Percentiles rank a stretch among this genome's conserved stretches.
phyloP scores from a whole-genome alignment of 2,797 vertebrate species.

The Tokudaia tokunoshimensis region DNA sequence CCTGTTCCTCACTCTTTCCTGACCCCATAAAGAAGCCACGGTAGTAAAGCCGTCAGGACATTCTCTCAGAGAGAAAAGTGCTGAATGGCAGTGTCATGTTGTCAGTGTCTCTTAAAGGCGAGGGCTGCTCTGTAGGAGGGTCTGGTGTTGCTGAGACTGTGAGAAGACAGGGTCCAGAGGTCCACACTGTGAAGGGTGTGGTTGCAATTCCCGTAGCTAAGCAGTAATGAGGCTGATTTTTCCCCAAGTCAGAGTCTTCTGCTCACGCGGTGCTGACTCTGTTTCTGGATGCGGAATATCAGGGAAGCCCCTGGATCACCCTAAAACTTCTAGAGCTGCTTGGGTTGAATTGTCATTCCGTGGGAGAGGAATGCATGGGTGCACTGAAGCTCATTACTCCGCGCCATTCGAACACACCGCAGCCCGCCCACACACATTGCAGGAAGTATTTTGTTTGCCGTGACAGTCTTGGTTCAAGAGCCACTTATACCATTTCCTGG shows the following conservation, averaged over 20 bases:
- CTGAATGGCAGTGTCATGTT: constrained; percentile 38
- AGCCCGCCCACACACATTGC: background rate
- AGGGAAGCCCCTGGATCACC: background rate
- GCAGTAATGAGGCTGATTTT: background rate
- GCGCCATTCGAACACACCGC: background rate
- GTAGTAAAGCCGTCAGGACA: constrained; percentile 71
- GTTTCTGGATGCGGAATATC: background rate
- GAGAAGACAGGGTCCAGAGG: background rate
- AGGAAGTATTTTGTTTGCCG: background rate
- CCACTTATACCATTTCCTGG: background rate
- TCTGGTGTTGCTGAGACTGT: background rate
- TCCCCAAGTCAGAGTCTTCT: background rate
- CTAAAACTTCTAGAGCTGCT: background rate
- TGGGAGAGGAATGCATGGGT: background rate
- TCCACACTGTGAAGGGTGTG: no score
- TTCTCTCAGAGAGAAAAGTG: constrained; percentile 64
- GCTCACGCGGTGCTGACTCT: background rate
- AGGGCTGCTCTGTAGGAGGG: background rate
- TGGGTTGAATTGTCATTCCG: background rate
- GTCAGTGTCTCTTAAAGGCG: constrained; percentile 39
- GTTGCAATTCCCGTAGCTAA: background rate
- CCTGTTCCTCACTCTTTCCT: constrained; percentile 4
- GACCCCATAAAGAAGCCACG: constrained; percentile 63
- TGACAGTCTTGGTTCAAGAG: background rate
- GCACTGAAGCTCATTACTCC: background rate